Evolutionary conservation across 2,888 invertebrate genomes (phyloP), one percentile per base, ranked within the genome.

Genomic region (Iselma pallidipennis): DNA sequence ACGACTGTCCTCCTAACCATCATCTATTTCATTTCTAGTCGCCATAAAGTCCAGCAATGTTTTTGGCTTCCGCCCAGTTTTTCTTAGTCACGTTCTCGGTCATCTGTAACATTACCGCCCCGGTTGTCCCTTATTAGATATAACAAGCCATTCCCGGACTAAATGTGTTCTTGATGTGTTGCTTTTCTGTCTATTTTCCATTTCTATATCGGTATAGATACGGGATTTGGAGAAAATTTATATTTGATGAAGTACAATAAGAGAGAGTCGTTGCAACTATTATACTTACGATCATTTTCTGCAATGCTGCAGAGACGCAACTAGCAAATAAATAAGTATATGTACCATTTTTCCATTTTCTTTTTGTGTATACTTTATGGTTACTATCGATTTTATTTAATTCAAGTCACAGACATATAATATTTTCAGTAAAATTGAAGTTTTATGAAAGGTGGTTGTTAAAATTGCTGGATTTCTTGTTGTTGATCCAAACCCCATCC

Each of bases 71-170:
- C 62, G 66, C 69, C 73, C 72, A 73, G 66, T 57, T 61, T 65
- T 65, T 45, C 45, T 63, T 67, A 68, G 76, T 71, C 76, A 76
- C 76, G 76, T 75, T 70, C 69, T 64, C 68, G 72, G 74, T 72
- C 75, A 73, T 75, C 75, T 71, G 74, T 71, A 73, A 76, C 72
- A 75, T 75, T 71, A 67, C 66, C 70, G n/a, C 9, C n/a, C 42
- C 9, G 1, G 4, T 42, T 42, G 73, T 73, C 71, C 75, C 76
- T 76, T 77, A 77, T 76, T 76, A 76, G 75, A 76, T 73, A 75
- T 76, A 76, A 76, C 76, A 74, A 76, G 74, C 72, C 67, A 67
- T 74, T 72, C 59, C 68, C 62, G 68, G 12, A 71, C 73, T 72
- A 70, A 74, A 75, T 73, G 75, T 74, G 75, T 74, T 73, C 73